Percentiles rank a stretch among this genome's conserved stretches.
These are phyloP conservation scores for Andrena flavipes DNA, from an alignment of 2,888 invertebrate genomes.

Conservation along the genomic window DNA sequence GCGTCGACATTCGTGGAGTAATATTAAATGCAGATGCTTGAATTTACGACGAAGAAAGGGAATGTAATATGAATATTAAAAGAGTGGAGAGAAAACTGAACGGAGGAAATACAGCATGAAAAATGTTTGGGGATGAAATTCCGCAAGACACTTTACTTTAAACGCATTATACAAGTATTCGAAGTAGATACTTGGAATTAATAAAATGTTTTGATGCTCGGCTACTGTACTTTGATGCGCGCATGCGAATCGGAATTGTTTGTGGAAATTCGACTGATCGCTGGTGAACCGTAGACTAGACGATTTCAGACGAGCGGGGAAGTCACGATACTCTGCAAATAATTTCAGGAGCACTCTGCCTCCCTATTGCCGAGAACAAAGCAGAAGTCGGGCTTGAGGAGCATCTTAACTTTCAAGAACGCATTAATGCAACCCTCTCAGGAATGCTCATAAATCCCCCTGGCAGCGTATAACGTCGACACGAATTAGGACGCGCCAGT, in stretches of 20 bases:
- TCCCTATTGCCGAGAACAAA: slow-evolving; percentile 45
- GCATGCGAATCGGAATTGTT: background rate
- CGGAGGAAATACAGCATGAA: too few species aligned
- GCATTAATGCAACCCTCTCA: slow-evolving; percentile 51
- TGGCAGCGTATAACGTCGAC: slow-evolving; percentile 46
- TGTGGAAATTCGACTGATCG: background rate
- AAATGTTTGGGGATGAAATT: too few species aligned
- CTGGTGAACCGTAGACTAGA: background rate
- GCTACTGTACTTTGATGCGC: too few species aligned
- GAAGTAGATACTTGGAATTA: too few species aligned
- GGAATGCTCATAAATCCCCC: slow-evolving; percentile 51
- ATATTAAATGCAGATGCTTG: too few species aligned
- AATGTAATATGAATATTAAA: too few species aligned
- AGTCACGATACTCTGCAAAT: slow-evolving; percentile 43
- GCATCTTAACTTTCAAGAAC: slow-evolving; percentile 56
- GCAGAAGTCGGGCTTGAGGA: slow-evolving; percentile 43
- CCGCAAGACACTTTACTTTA: too few species aligned
- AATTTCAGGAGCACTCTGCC: slow-evolving; percentile 49
- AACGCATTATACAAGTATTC: too few species aligned
- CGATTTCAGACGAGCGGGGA: slow-evolving; percentile 22
- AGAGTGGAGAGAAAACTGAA: too few species aligned
- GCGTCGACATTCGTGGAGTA: too few species aligned
- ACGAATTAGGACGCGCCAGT: slow-evolving; percentile 50
- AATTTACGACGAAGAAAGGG: too few species aligned
- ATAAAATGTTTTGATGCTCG: too few species aligned